Conservation (phyloP, 1,140 invertebrate genomes). For the Stegodyphus mimosarum region DNA sequence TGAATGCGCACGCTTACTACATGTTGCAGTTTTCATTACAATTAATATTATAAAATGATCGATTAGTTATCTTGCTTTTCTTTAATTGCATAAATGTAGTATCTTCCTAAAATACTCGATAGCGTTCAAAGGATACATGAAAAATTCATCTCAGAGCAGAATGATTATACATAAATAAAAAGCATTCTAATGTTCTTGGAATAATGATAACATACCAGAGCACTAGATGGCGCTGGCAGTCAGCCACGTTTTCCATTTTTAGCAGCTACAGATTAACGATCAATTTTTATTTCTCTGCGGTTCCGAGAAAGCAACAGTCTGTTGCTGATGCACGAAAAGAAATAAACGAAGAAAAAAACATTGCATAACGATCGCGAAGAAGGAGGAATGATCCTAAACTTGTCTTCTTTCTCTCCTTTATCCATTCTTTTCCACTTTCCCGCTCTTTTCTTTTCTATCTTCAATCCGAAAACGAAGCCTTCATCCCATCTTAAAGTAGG, state of each 20-base stretch:
- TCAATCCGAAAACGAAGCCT: conserved; percentile 8
- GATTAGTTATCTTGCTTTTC: too few species aligned
- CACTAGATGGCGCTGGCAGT: conserved; percentile 38
- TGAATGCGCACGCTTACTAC: too few species aligned
- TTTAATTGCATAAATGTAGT: too few species aligned
- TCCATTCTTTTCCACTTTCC: not conserved
- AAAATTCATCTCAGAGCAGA: too few species aligned
- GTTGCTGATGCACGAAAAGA: conserved; percentile 20
- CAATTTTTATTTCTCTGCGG: conserved; percentile 45
- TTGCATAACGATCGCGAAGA: conserved; percentile 19
- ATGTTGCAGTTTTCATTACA: too few species aligned
- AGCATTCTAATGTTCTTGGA: not conserved
- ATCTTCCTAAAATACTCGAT: too few species aligned
- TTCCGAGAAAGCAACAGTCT: conserved; percentile 43
- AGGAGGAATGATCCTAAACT: conserved; percentile 37
- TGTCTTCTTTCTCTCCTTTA: not conserved
- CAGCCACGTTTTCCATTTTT: not conserved
- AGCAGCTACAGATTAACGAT: conserved; percentile 55
- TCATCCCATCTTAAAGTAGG: not conserved
- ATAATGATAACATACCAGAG: not conserved
- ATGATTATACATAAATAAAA: not conserved
- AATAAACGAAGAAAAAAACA: conserved; percentile 14
- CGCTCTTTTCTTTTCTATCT: conserved; percentile 5
- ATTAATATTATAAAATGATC: too few species aligned
- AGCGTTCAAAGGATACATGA: too few species aligned